Evolutionary conservation across 2,888 invertebrate species (phyloP), one percentile per base, ranked within the genome.

Genomic region (Anticlea derivata): DNA sequence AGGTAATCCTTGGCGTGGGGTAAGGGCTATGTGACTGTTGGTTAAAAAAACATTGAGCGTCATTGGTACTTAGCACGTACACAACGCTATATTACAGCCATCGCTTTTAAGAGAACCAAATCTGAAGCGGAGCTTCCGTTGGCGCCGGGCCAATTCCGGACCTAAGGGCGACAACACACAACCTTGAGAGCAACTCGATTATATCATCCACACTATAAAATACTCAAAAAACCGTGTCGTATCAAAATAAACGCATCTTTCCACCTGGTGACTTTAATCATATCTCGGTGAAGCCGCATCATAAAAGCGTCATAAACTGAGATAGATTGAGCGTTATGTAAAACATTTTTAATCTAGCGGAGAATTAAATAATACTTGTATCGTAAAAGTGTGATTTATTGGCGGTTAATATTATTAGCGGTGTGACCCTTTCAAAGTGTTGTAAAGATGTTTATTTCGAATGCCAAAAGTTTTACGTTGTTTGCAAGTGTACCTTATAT

Each of bases 201-300:
- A 43, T 49, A 43, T 35, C 43, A 49, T 49, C 37, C 31, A 31
- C 31, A 26, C 11, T 35, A 24, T 46, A 35, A 51, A 44, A 46
- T 46, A 29, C 35, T 39, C 17, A 30, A 49, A 51, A 31, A 47
- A 37, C 34, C 38, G 27, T 29, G 29, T 35, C 13, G 29, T 27
- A 17, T 45, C 7, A 55, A 50, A 56, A 49, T 52, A 56, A 46
- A 40, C 52, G 20, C 44, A 33, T 24, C 26, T 12, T 27, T 47
- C 29, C 52, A 60, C 51, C 53, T 54, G 53, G 53, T 40, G 29
- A 22, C 5, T 50, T 56, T 51, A 54, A 56, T 59, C 56, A 56
- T 56, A 41, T 17, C 24, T 22, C 26, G 39, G 26, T 50, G 30
- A 34, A 38, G 35, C n/a, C 24, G 26, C 50, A 34, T 50, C 49